Evolutionary conservation across 35 echinoderm and acorn worm genomes (phyloP).

Genomic region (Eucidaris tribuloides): DNA sequence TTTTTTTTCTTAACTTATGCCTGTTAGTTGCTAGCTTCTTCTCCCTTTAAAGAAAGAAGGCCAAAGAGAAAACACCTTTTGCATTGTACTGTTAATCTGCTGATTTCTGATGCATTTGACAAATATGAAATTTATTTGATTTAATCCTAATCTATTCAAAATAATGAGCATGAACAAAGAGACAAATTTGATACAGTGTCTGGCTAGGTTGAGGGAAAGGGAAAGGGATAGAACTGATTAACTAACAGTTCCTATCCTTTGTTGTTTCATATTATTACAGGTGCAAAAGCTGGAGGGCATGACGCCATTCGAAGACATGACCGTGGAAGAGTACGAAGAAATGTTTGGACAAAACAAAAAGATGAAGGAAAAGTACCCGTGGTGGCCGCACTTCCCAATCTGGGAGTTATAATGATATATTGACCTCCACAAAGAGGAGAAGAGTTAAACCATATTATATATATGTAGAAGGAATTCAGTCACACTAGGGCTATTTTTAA

Average conservation of each 20-base stretch:
- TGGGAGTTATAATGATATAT: constrained; percentile 65
- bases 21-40: too few species aligned
- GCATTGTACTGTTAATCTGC: too few species aligned
- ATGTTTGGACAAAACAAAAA: constrained; percentile 53
- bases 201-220: neutral
- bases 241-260: neutral
- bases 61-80: too few species aligned
- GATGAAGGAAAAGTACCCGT: constrained; percentile 78
- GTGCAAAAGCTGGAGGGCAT: constrained; percentile 56
- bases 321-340: constrained; percentile 73
- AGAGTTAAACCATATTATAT: too few species aligned
- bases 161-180: neutral
- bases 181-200: neutral
- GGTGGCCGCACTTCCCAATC: constrained; percentile 70
- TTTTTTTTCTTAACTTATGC: too few species aligned
- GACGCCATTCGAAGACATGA: constrained; percentile 97
- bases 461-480: too few species aligned
- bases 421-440: too few species aligned
- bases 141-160: neutral
- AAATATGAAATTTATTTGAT: too few species aligned
- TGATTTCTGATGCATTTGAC: too few species aligned
- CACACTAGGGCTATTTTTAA: too few species aligned
- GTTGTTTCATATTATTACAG: constrained; percentile 9
- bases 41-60: too few species aligned
- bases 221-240: neutral